Base-by-base conservation (phyloP, 2,888 invertebrate species). In the Amblyjoppa proteus region DNA sequence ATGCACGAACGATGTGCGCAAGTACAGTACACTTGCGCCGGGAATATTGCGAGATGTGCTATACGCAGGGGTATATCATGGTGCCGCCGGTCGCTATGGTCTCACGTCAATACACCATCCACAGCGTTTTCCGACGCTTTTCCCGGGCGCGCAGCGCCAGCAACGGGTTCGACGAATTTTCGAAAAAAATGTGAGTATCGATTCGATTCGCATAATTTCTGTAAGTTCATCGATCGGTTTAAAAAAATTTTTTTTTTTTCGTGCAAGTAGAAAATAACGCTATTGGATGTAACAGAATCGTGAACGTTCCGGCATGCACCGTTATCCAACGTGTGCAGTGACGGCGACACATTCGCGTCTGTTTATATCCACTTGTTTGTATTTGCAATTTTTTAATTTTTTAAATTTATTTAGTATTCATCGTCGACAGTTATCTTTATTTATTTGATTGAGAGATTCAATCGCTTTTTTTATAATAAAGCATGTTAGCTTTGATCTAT, bases 81-180 rank as follows among this genome's bases (percentile, higher is more conserved):
- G 87, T 90, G 89, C 91, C 91, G 87, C 74, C 73, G 91, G 91
- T 91, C 90, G 85, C 88, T 86, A 89, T 90, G 89, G 85, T 88
- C 87, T 86, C 89, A 88, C 89, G 90, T 89, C 91, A 88, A 89
- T 90, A 88, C 87, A 87, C 86, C 84, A 61, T 78, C 71, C 83
- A 84, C 87, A 86, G 88, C 77, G 77, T 87, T 87, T 82, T 86
- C 87, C 87, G 69, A 82, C 84, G 77, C 75, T 87, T 83, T 88
- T 88, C 85, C 85, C 87, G 84, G 86, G 83, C 80, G 82, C 81
- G 84, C 81, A 84, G 83, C 81, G 61, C 85, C 80, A 83, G 71
- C 61, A 84, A 56, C 79, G 84, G 84, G 61, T 64, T 69, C 83
- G 66, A 68, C 68, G 76, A 79, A 84, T 83, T 87, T 86, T 41